A percentile compares a stretch with the other conserved stretches of the same genome.
phyloP scores from a whole-genome alignment of 2,888 invertebrate species.

The Folsomia manolachei region DNA sequence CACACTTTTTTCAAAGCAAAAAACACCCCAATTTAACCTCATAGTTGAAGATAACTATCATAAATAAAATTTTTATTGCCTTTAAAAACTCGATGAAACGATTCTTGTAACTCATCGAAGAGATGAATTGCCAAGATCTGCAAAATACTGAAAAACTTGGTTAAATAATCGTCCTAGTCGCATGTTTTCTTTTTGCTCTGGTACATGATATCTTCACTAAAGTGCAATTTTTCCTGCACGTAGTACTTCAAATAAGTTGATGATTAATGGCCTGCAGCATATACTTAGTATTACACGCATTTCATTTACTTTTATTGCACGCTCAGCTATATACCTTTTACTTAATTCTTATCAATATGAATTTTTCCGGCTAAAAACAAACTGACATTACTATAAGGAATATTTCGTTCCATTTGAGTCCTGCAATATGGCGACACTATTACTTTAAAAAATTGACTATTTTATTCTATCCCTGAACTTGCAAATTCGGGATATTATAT shows the following conservation, averaged over 20 bases:
- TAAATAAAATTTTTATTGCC: background rate
- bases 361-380: background rate
- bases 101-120: background rate
- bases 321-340: too few species aligned
- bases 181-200: background rate
- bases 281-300: background rate
- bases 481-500: too few species aligned
- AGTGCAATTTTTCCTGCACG: slow-evolving; percentile 12
- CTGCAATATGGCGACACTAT: too few species aligned
- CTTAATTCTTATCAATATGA: background rate
- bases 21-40: background rate
- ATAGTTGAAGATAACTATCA: too few species aligned
- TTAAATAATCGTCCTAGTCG: background rate
- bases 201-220: background rate
- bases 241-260: slow-evolving; percentile 10
- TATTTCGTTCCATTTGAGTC: too few species aligned
- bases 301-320: background rate
- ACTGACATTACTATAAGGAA: too few species aligned
- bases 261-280: slow-evolving; percentile 10
- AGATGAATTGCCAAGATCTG: background rate
- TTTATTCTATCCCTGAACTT: too few species aligned
- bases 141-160: too few species aligned
- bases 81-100: slow-evolving; percentile 11
- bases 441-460: too few species aligned
- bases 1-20: background rate